These are phyloP conservation scores for Lynx canadensis DNA, from an alignment of 2,113 vertebrate species.

Conservation along the genomic window DNA sequence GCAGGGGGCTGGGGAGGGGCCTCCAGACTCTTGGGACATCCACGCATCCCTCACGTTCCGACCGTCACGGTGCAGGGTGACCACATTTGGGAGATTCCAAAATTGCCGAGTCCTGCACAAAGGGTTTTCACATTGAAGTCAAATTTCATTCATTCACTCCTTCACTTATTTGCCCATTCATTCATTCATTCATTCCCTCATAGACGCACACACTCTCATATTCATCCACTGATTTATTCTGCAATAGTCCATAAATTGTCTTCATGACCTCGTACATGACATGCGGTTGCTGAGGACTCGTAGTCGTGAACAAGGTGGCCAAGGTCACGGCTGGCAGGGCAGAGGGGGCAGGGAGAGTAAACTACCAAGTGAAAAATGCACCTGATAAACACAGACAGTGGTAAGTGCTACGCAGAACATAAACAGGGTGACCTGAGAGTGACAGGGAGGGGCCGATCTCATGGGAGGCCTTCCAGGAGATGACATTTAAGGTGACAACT, in stretches of 20 bases:
- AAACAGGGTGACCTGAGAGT: background rate
- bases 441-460: background rate
- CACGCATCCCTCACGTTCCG: background rate
- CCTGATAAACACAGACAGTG: background rate
- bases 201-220: rapidly evolving
- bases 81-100: background rate
- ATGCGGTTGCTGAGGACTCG: background rate
- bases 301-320: background rate
- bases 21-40: background rate
- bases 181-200: background rate
- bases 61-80: background rate
- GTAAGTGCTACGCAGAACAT: too few relatives aligned
- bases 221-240: background rate
- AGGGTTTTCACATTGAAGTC: background rate
- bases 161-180: too few relatives aligned
- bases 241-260: too few relatives aligned
- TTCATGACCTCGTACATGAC: rapidly evolving
- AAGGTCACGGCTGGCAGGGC: background rate
- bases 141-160: too few relatives aligned
- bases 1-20: background rate
- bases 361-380: background rate
- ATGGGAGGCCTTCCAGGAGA: background rate
- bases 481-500: background rate
- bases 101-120: too few relatives aligned
- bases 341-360: background rate